Evolutionary conservation across 1,140 invertebrate species (phyloP).

Genomic region (Drosophila punjabiensis): DNA sequence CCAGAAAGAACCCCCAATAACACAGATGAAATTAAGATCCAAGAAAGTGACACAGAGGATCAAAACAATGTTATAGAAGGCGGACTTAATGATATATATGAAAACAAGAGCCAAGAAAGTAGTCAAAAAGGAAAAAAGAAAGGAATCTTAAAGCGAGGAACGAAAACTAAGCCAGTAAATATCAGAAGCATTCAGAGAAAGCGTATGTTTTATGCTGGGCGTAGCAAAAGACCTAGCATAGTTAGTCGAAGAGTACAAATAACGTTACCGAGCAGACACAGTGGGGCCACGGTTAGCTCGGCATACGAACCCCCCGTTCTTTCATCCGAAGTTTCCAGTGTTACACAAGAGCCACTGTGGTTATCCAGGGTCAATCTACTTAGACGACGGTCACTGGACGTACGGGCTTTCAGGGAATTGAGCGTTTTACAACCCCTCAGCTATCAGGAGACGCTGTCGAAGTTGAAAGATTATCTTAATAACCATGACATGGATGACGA

Average conservation of each 20-base stretch:
- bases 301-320: background rate
- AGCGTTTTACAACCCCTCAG: rapidly evolving
- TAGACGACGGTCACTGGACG: background rate
- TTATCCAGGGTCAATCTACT: too few relatives aligned
- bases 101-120: background rate
- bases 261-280: background rate
- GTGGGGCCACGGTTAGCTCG: background rate
- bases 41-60: too few relatives aligned
- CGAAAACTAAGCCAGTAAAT: too few relatives aligned
- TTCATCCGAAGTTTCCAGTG: background rate
- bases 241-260: background rate
- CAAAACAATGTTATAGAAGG: too few relatives aligned
- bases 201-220: too few relatives aligned
- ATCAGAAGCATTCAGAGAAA: background rate
- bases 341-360: background rate
- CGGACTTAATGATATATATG: too few relatives aligned
- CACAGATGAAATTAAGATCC: too few relatives aligned
- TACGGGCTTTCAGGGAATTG: rapidly evolving
- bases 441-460: constrained; percentile 3
- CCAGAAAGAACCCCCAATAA: too few relatives aligned
- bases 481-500: background rate
- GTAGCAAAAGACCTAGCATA: too few relatives aligned
- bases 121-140: background rate
- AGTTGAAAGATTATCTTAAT: background rate
- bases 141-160: background rate